Conservation (phyloP, 2,888 invertebrate species). For the Nomada lathburiana region DNA sequence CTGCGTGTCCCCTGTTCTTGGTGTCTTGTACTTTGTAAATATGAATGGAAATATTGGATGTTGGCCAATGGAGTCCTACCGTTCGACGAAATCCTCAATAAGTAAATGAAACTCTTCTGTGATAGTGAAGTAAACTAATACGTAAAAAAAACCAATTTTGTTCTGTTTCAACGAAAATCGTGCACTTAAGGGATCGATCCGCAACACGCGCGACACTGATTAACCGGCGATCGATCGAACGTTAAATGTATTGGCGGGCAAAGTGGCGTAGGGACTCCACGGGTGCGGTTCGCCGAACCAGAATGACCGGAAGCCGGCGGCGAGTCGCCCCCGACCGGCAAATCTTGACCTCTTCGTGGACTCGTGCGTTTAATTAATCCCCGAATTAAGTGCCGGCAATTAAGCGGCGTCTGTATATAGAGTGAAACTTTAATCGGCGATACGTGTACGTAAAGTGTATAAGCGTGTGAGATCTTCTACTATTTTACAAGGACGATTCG, state of each 20-base stretch:
- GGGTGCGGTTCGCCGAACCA: conserved; percentile 12
- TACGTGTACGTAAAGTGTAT: conserved; percentile 42
- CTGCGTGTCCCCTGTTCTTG: conserved; percentile 73
- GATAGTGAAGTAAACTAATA: conserved; percentile 25
- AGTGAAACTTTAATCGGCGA: conserved; percentile 42
- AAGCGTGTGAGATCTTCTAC: conserved; percentile 39
- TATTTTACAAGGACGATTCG: not conserved
- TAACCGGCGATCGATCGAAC: no score
- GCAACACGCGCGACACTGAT: no score
- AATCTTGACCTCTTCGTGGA: conserved; percentile 43
- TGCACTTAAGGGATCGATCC: not conserved
- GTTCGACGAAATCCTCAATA: not conserved
- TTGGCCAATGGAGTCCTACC: conserved; percentile 35
- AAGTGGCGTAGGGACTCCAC: conserved; percentile 43
- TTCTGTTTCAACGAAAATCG: not conserved
- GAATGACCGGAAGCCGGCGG: not conserved
- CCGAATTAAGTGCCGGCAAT: conserved; percentile 27
- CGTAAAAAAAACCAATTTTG: no score
- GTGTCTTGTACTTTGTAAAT: conserved; percentile 62
- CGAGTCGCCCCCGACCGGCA: conserved; percentile 26
- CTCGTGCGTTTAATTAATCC: conserved; percentile 56
- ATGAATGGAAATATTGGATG: not conserved
- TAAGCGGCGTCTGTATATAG: conserved; percentile 48
- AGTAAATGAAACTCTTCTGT: conserved; percentile 32
- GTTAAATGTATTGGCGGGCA: not conserved